Percentiles rank a stretch among this genome's conserved stretches.
These are phyloP conservation scores for Phymorhynchus buccinoides DNA, from an alignment of 1,140 invertebrate genomes.

Conservation along the genomic window DNA sequence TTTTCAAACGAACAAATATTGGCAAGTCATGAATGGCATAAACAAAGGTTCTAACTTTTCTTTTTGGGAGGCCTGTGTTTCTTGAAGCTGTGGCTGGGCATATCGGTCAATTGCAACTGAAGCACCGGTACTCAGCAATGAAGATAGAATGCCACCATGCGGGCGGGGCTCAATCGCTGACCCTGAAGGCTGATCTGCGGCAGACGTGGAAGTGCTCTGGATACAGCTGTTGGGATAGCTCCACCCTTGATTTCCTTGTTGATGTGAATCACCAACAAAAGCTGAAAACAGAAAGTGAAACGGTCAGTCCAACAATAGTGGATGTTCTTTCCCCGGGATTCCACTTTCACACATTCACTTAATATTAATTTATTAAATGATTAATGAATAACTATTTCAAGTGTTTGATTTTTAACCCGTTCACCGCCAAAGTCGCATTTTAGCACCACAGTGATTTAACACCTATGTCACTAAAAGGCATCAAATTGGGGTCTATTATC, in stretches of 20 bases:
- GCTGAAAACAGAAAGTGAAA: neutral
- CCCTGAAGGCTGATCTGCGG: conserved; percentile 1
- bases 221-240: conserved; percentile 26
- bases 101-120: neutral
- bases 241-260: conserved; percentile 20
- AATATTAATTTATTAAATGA: neutral
- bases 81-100: neutral
- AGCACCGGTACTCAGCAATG: neutral
- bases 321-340: neutral
- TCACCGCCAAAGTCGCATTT: too few relatives aligned
- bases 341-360: neutral
- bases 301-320: neutral
- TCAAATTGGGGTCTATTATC: too few relatives aligned
- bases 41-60: conserved; percentile 8
- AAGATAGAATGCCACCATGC: neutral
- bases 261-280: conserved; percentile 20
- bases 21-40: neutral
- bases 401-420: neutral
- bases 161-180: conserved; percentile 1
- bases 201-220: neutral
- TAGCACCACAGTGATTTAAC: too few relatives aligned
- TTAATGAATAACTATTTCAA: neutral
- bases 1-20: neutral
- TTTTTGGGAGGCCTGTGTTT: conserved; percentile 23
- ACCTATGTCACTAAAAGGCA: too few relatives aligned